Evolutionary conservation across 1,140 invertebrate genomes (phyloP).

Genomic region (Hydropsyche tenuis): DNA sequence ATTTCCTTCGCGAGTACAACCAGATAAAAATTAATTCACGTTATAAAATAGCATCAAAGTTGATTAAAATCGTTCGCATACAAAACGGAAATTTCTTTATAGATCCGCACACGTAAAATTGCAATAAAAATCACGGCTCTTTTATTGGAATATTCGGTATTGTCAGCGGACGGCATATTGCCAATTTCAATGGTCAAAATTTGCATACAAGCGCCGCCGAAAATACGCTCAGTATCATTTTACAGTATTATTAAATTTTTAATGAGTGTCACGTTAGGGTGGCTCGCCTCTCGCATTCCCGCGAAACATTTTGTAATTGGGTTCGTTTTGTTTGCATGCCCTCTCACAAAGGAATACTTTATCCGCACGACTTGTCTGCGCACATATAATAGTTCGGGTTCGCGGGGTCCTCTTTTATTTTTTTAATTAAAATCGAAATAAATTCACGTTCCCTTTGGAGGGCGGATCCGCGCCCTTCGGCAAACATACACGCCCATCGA

Average conservation of each 20-base stretch:
- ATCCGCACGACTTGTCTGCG: constrained; percentile 26
- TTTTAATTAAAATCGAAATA: constrained; percentile 50
- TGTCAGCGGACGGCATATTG: too few species aligned
- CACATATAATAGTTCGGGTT: constrained; percentile 34
- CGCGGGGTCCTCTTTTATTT: constrained; percentile 33
- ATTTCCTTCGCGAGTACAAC: too few species aligned
- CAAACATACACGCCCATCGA: constrained; percentile 4
- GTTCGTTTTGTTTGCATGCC: constrained; percentile 41
- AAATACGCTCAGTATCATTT: background rate
- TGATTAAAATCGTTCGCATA: too few species aligned
- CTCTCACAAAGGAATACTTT: constrained; percentile 45
- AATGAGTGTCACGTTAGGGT: constrained; percentile 27
- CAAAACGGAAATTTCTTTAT: too few species aligned
- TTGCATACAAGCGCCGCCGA: too few species aligned
- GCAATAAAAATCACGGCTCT: too few species aligned
- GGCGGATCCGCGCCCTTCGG: background rate
- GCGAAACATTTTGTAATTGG: constrained; percentile 46
- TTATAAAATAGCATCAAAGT: too few species aligned
- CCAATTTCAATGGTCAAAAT: too few species aligned
- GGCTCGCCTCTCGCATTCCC: constrained; percentile 20
- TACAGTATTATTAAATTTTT: constrained; percentile 33
- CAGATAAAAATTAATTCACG: too few species aligned
- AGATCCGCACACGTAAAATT: too few species aligned
- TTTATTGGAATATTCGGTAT: too few species aligned
- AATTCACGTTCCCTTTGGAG: constrained; percentile 35